phyloP scores from a whole-genome alignment of 2,888 invertebrate genomes.

The Morpho deidamia region DNA sequence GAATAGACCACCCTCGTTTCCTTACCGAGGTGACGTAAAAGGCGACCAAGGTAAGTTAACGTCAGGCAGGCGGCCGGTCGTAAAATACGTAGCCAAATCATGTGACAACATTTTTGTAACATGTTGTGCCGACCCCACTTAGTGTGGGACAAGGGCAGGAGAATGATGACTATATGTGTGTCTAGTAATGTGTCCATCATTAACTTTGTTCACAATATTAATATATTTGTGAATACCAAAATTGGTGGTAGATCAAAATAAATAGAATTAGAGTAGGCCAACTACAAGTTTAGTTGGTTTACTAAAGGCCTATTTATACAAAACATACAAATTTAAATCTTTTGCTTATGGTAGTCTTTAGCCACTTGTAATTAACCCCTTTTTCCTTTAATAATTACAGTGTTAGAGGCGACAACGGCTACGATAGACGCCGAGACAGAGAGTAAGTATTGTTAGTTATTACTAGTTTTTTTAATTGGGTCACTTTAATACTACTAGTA shows the following conservation, averaged over 20 bases:
- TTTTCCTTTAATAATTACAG: slow-evolving; percentile 33
- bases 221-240: slow-evolving; percentile 27
- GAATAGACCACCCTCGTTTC: no score
- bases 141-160: no score
- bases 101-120: no score
- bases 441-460: slow-evolving; percentile 70
- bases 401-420: slow-evolving; percentile 70
- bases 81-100: no score
- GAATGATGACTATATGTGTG: no score
- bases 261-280: slow-evolving; percentile 60
- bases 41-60: no score
- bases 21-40: no score
- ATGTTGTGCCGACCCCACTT: no score
- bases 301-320: slow-evolving; percentile 71
- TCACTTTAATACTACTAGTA: no score
- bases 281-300: slow-evolving; percentile 40
- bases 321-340: no score
- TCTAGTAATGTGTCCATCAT: slow-evolving; percentile 34
- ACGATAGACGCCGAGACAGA: slow-evolving; percentile 73
- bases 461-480: no score
- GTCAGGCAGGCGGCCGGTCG: no score
- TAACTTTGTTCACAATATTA: slow-evolving; percentile 34
- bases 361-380: background rate
- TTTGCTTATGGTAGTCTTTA: background rate
- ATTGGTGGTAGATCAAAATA: slow-evolving; percentile 49